Base-by-base conservation (phyloP, 2,888 invertebrate species). In the Morinoia aosen region DNA sequence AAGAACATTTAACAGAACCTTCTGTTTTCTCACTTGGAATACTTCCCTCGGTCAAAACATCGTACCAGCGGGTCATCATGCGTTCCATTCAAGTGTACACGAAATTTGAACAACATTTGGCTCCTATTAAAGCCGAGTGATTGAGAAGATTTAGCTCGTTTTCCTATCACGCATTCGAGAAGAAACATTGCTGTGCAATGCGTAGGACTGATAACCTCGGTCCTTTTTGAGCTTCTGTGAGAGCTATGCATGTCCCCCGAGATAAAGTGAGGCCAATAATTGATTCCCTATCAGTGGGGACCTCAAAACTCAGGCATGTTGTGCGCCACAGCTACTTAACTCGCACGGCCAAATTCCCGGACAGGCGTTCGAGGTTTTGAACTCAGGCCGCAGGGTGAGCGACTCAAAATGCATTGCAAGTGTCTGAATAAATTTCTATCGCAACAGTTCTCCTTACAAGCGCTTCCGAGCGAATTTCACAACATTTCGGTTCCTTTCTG, bases 141-240 rank as follows among this genome's bases (percentile, higher is more conserved):
- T 40, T 7, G 40, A 14, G 19, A 12, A 7, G 40, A 90, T 90
- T 39, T 16, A 48, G 40, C 39, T 90, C 48, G 40, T 90, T 40
- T 90, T 90, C 90, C 48, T 90, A 90, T 90, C 90, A 90, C 39
- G 40, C 12, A 14, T 90, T 40, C 39, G 90, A 90, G 90, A 90
- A 19, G 48, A 48, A 90, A 90, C 90, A 90, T 90, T 33, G 40
- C 40, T 14, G 39, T 40, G 90, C 48, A 40, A 90, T 90, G 90
- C 90, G 25, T 90, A 19, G 39, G 48, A 90, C 90, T 90, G 90
- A 90, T 90, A 90, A 90, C 40, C 90, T 33, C 12, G 40, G 19
- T 39, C 90, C 90, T 90, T 90, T 39, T 16, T 90, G 90, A 90
- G 76, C 76, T 76, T 33, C 25, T 76, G 76, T 76, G 2, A 76